Conservation (phyloP, 2,797 vertebrate genomes). For the Neostethus bicornis region DNA sequence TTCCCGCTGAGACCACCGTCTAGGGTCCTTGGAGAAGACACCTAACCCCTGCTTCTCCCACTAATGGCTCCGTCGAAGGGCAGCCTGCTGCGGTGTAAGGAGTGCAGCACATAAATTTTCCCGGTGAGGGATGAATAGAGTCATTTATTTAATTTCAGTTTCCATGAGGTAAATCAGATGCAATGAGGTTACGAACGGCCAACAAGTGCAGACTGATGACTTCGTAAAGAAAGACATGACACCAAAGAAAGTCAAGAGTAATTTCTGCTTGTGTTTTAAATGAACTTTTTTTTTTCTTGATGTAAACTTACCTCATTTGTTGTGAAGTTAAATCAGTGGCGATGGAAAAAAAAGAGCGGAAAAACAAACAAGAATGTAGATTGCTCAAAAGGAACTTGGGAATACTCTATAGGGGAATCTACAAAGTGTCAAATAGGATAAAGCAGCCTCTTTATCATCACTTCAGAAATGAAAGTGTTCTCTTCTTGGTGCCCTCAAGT, state of each 20-base stretch:
- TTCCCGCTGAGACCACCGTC: no score
- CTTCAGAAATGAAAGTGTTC: background rate
- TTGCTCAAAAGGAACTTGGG: background rate
- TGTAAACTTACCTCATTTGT: background rate
- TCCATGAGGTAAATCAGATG: no score
- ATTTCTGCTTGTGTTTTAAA: background rate
- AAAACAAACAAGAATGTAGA: slow-evolving; percentile 25
- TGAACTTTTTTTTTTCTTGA: background rate
- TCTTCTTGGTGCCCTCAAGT: background rate
- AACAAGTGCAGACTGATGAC: slow-evolving; percentile 1
- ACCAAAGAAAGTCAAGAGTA: background rate
- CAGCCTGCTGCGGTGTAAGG: no score
- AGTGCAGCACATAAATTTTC: no score
- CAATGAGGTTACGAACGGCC: no score
- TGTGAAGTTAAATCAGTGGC: slow-evolving; percentile 22
- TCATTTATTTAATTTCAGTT: no score
- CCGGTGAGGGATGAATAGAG: no score
- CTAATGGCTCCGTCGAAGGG: no score
- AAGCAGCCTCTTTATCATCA: background rate
- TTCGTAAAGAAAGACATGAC: background rate
- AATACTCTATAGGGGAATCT: slow-evolving; percentile 3
- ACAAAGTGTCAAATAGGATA: slow-evolving; percentile 15
- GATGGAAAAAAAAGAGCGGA: background rate
- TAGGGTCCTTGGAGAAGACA: no score
- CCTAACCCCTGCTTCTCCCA: no score